Conservation (phyloP, 1,140 invertebrate species). For the Coptotermes formosanus region DNA sequence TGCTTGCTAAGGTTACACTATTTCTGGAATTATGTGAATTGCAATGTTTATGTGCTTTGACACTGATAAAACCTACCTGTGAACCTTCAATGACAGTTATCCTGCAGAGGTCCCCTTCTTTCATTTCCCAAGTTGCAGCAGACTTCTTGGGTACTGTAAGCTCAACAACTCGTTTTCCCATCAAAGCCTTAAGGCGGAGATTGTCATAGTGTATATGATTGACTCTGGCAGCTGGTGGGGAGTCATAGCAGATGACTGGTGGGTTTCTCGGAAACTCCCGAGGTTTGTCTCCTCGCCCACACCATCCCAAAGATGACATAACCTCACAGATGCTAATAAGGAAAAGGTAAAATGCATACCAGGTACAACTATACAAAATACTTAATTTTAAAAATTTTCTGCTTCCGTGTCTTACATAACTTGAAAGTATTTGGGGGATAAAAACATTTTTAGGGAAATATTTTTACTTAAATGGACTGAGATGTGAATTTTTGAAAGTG, state of each 20-base stretch:
- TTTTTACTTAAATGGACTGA: too few relatives aligned
- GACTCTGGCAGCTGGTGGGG: constrained; percentile 43
- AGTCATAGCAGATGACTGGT: constrained; percentile 47
- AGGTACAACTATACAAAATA: too few relatives aligned
- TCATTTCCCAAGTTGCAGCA: constrained; percentile 46
- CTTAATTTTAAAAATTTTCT: too few relatives aligned
- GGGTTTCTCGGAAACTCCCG: constrained; percentile 31
- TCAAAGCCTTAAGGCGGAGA: constrained; percentile 42
- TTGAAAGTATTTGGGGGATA: too few relatives aligned
- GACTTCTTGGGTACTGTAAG: constrained; percentile 47
- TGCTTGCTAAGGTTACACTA: too few relatives aligned
- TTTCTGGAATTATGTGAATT: too few relatives aligned
- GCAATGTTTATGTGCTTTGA: neutral
- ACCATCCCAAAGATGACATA: constrained; percentile 26
- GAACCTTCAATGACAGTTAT: constrained; percentile 47
- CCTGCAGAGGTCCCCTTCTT: constrained; percentile 46
- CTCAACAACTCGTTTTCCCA: constrained; percentile 38
- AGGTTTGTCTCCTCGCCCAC: constrained; percentile 31
- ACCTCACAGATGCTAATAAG: too few relatives aligned
- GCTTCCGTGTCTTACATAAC: too few relatives aligned
- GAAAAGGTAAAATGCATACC: too few relatives aligned
- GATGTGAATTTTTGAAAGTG: too few relatives aligned
- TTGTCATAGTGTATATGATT: constrained; percentile 44
- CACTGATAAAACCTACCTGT: constrained; percentile 38
- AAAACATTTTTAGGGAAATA: too few relatives aligned